Conservation (phyloP, 2,797 vertebrate genomes). For the Nannoperca obscura region DNA sequence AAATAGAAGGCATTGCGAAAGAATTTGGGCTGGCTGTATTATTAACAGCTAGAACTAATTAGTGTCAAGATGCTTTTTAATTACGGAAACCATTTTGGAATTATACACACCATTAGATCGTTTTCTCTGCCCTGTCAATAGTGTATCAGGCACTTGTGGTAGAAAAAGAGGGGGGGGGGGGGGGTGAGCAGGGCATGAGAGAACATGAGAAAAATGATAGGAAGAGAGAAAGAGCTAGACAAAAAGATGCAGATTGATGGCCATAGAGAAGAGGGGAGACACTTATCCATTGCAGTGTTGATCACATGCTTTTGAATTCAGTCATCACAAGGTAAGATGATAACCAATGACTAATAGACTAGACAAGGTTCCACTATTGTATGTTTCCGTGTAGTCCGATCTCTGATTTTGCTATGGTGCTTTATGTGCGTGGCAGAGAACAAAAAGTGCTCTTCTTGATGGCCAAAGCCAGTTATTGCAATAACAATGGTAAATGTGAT, state of each 20-base stretch:
- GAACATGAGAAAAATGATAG: conserved; percentile 4
- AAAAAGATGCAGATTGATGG: conserved; percentile 8
- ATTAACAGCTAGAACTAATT: conserved; percentile 83
- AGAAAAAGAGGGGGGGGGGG: background rate
- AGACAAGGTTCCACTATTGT: background rate
- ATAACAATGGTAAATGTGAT: background rate
- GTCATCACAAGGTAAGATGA: background rate
- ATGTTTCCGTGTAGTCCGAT: background rate
- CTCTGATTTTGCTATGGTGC: background rate
- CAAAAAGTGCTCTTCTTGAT: conserved; percentile 13
- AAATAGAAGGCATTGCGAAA: conserved; percentile 68
- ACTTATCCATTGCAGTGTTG: background rate
- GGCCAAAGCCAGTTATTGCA: background rate
- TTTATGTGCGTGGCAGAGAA: background rate
- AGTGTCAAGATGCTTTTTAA: conserved; percentile 77
- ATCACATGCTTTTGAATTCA: background rate
- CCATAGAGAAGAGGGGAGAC: conserved; percentile 9
- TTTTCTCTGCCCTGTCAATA: conserved; percentile 61
- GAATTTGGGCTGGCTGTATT: conserved; percentile 69
- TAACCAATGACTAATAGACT: background rate
- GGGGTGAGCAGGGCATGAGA: background rate
- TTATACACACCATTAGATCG: conserved; percentile 77
- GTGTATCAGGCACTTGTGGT: conserved; percentile 21
- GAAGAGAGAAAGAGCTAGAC: background rate
- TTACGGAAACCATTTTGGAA: conserved; percentile 76